Evolutionary conservation across 2,113 vertebrate genomes (phyloP).

Genomic region (Pagrus major): DNA sequence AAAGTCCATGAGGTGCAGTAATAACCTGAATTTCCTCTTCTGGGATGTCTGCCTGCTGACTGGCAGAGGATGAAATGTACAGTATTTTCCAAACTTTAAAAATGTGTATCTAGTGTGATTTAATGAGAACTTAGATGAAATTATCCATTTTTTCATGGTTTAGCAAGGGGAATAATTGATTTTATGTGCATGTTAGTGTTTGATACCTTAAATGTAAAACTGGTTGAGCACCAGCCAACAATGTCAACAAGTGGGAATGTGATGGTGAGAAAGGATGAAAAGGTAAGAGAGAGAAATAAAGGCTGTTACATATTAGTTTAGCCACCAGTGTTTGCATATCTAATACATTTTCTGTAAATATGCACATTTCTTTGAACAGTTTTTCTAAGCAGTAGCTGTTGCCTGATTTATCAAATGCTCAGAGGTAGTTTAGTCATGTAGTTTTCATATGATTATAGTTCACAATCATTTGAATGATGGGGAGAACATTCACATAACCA

Average conservation of each 20-base stretch:
- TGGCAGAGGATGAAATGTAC: conserved; percentile 16
- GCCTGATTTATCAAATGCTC: background rate
- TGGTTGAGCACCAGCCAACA: background rate
- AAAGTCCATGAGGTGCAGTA: conserved; percentile 25
- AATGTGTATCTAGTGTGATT: background rate
- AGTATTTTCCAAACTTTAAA: background rate
- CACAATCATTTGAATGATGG: background rate
- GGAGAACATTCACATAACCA: background rate
- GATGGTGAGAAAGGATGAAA: background rate
- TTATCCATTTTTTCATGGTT: background rate
- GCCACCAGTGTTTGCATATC: background rate
- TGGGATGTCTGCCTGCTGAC: background rate
- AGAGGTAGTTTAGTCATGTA: background rate
- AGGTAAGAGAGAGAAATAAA: background rate
- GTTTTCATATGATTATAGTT: background rate
- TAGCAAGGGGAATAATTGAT: background rate
- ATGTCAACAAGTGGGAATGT: background rate
- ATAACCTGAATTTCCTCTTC: conserved; percentile 35
- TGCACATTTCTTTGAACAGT: background rate
- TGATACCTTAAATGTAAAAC: background rate
- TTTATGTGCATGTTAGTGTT: background rate
- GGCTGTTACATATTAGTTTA: background rate
- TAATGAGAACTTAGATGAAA: conserved; percentile 5
- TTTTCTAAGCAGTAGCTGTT: background rate
- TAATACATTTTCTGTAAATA: background rate